phyloP scores from a whole-genome alignment of 2,113 vertebrate species.

The Oryctolagus cuniculus region mOryCun1.1 NC_091438.1:49983001-49983500 shows the following conservation, averaged over 20 bases:
- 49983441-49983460: not conserved
- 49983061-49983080: slow-evolving; percentile 5
- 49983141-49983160: slow-evolving; percentile 5
- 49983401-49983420: not conserved
- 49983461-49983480: not conserved
- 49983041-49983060: slow-evolving; percentile 90
- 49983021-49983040: slow-evolving; percentile 96
- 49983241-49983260: not conserved
- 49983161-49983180: slow-evolving; percentile 38
- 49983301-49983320: not conserved
- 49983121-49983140: not conserved
- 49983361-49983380: not conserved
- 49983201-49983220: not conserved
- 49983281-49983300: slow-evolving; percentile 26
- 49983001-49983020: slow-evolving; percentile 95
- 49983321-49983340: not conserved
- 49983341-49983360: slow-evolving; percentile 13
- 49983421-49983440: not conserved
- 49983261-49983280: not conserved
- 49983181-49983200: not conserved
- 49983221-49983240: not conserved
- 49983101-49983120: slow-evolving; percentile 25
- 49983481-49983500: not conserved
- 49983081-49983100: not conserved
- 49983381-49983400: not conserved